These are phyloP conservation scores for Papilio demoleus DNA, from an alignment of 2,888 invertebrate genomes.

Conservation along the genomic window DNA sequence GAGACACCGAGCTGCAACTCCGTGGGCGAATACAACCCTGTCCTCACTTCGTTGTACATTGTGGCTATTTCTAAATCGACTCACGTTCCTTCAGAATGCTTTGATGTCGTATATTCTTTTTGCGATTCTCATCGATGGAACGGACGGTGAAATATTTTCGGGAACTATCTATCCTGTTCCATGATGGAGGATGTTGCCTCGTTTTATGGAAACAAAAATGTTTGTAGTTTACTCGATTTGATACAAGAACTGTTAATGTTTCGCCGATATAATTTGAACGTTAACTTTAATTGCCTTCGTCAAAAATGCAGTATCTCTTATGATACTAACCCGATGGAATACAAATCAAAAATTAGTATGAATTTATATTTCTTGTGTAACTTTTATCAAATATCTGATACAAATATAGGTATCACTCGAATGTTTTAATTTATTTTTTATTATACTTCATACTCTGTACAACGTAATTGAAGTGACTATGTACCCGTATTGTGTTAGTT, in stretches of 20 bases:
- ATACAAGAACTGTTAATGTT: constrained; percentile 47
- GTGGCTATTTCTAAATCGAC: constrained; percentile 77
- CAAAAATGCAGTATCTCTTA: constrained; percentile 2
- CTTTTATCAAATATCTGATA: background rate
- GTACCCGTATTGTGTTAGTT: no score
- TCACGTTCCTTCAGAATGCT: constrained; percentile 77
- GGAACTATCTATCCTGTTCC: constrained; percentile 60
- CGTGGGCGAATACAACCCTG: constrained; percentile 67
- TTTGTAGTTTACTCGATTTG: constrained; percentile 26
- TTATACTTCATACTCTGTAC: no score
- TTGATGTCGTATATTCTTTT: constrained; percentile 82
- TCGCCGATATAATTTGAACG: constrained; percentile 44
- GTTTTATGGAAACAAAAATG: constrained; percentile 31
- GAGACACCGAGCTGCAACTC: constrained; percentile 51
- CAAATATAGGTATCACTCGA: background rate
- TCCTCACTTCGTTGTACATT: constrained; percentile 62
- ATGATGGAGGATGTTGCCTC: constrained; percentile 47
- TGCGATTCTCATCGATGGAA: constrained; percentile 66
- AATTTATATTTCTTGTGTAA: background rate
- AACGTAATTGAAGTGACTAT: no score
- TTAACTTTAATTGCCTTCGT: constrained; percentile 13
- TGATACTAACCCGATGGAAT: background rate
- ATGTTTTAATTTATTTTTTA: background rate
- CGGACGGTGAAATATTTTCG: constrained; percentile 74
- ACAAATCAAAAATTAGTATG: constrained; percentile 3